Conservation (phyloP, 2,888 invertebrate species). For the Agrotis exclamationis region DNA sequence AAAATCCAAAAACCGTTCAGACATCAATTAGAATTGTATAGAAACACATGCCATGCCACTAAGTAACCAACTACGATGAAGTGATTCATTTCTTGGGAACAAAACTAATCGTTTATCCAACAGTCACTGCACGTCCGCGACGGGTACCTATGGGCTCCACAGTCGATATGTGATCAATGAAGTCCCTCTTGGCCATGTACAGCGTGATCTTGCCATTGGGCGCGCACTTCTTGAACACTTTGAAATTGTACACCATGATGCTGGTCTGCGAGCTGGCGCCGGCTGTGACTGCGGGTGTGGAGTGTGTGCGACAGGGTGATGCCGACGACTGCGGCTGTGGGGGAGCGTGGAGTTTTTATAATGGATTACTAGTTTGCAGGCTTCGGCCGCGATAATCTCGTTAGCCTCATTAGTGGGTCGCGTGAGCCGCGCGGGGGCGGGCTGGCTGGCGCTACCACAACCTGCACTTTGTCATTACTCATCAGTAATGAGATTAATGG, state of each 20-base stretch:
- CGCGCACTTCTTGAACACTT: slow-evolving; percentile 97
- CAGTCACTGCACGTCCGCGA: slow-evolving; percentile 26
- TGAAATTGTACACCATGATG: slow-evolving; percentile 97
- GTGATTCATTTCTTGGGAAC: neutral
- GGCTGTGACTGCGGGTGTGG: neutral
- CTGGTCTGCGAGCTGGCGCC: slow-evolving; percentile 10
- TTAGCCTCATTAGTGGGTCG: slow-evolving; percentile 76
- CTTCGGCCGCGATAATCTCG: slow-evolving; percentile 81
- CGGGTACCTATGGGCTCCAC: slow-evolving; percentile 95
- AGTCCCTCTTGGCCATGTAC: slow-evolving; percentile 96
- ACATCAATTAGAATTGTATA: neutral
- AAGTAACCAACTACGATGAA: neutral
- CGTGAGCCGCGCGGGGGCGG: neutral
- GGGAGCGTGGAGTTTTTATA: slow-evolving; percentile 74
- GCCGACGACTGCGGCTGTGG: slow-evolving; percentile 40
- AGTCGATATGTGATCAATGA: slow-evolving; percentile 96
- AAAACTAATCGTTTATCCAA: slow-evolving; percentile 1
- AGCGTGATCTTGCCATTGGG: slow-evolving; percentile 97
- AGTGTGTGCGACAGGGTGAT: slow-evolving; percentile 19
- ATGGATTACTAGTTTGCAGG: slow-evolving; percentile 80
- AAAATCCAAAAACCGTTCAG: neutral
- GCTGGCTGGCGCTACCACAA: slow-evolving; percentile 13
- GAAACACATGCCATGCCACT: neutral
- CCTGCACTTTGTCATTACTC: slow-evolving; percentile 38
- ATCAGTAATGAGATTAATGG: slow-evolving; percentile 43